phyloP scores from a whole-genome alignment of 2,888 invertebrate species.

The Hetaerina titia region DNA sequence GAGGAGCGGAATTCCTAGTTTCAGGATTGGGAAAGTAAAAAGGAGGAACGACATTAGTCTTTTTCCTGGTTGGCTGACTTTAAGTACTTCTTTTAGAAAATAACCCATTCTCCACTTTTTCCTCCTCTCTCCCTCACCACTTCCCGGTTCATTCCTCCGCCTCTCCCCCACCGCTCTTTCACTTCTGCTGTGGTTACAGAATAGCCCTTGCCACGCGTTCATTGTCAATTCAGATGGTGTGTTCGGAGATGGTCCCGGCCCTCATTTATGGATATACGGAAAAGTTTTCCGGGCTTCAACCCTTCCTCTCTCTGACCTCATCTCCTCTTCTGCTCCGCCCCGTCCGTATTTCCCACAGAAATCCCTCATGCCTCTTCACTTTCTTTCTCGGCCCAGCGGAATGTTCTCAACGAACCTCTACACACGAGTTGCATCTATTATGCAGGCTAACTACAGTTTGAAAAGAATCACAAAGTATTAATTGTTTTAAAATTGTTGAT shows the following conservation, averaged over 20 bases:
- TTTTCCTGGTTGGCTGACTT: too few species aligned
- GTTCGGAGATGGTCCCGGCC: conserved; percentile 11
- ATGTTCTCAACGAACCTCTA: too few species aligned
- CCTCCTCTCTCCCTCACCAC: background rate
- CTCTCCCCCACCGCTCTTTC: background rate
- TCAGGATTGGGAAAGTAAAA: too few species aligned
- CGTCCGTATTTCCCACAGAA: background rate
- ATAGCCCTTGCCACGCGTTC: background rate
- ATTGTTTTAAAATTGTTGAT: too few species aligned
- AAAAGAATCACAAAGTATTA: too few species aligned
- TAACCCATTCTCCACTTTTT: background rate
- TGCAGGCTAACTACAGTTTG: too few species aligned
- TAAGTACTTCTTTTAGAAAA: background rate
- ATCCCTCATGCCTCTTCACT: too few species aligned
- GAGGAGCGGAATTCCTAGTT: too few species aligned
- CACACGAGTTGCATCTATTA: too few species aligned
- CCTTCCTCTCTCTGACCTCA: background rate
- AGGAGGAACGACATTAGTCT: too few species aligned
- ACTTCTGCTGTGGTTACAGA: background rate
- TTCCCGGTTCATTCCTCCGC: background rate
- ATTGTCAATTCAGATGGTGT: conserved; percentile 38
- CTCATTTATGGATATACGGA: conserved; percentile 14
- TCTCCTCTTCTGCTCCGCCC: background rate
- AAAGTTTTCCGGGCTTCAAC: conserved; percentile 6
- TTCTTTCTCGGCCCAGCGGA: too few species aligned